Evolutionary conservation across 2,797 vertebrate species (phyloP).

Genomic region (Argya squamiceps): DNA sequence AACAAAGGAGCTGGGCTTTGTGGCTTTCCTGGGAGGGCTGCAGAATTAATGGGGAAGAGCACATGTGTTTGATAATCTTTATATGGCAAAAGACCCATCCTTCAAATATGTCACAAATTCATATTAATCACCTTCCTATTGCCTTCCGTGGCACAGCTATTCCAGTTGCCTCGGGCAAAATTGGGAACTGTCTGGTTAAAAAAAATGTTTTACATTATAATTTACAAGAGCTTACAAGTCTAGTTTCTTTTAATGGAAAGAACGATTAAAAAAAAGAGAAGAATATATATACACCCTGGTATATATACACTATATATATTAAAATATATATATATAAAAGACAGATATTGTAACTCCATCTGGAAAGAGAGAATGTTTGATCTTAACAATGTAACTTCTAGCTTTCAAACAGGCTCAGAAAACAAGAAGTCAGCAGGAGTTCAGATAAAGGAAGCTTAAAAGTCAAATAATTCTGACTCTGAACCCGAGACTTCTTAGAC

Average conservation of each 20-base stretch:
- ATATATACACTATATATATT: conserved; percentile 62
- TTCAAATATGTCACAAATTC: conserved; percentile 75
- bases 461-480: conserved; percentile 78
- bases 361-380: conserved; percentile 74
- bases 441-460: conserved; percentile 77
- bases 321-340: conserved; percentile 68
- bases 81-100: conserved; percentile 74
- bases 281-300: conserved; percentile 63
- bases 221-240: conserved; percentile 71
- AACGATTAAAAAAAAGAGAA: conserved; percentile 63
- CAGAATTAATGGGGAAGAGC: conserved; percentile 69
- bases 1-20: conserved; percentile 65
- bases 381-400: conserved; percentile 78
- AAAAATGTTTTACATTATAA: conserved; percentile 73
- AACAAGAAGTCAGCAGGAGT: conserved; percentile 77
- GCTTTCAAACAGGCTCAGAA: conserved; percentile 76
- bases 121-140: conserved; percentile 71
- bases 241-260: conserved; percentile 71
- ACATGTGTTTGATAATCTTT: conserved; percentile 73
- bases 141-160: conserved; percentile 55
- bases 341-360: conserved; percentile 74
- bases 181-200: conserved; percentile 67
- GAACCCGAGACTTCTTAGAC: conserved; percentile 77
- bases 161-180: conserved; percentile 68
- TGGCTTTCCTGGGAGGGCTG: conserved; percentile 60